phyloP scores from a whole-genome alignment of 1,140 invertebrate genomes.

The Campodea augens region DNA sequence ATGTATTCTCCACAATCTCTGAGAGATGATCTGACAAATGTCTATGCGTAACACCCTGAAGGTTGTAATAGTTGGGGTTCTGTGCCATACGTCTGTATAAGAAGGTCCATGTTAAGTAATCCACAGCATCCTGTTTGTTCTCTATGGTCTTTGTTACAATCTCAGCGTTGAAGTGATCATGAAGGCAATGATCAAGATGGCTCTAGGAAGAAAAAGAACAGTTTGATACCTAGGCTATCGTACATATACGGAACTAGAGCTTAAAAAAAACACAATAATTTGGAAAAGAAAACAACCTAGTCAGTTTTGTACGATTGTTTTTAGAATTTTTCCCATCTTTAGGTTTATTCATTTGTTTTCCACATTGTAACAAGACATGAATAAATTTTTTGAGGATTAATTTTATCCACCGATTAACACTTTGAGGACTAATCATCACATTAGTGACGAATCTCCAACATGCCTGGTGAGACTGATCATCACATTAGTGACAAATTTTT shows the following conservation, averaged over 20 bases:
- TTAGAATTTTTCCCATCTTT: too few relatives aligned
- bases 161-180: slow-evolving; percentile 99
- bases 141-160: slow-evolving; percentile 99
- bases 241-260: too few relatives aligned
- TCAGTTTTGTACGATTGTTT: background rate
- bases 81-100: slow-evolving; percentile 90
- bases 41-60: slow-evolving; percentile 88
- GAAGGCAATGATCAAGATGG: slow-evolving; percentile 87
- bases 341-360: too few relatives aligned
- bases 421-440: too few relatives aligned
- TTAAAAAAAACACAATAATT: background rate
- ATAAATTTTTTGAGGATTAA: too few relatives aligned
- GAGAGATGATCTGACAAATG: slow-evolving; percentile 97
- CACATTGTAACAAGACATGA: too few relatives aligned
- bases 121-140: slow-evolving; percentile 99
- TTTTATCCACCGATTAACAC: too few relatives aligned
- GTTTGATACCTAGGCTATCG: slow-evolving; percentile 1
- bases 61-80: slow-evolving; percentile 98
- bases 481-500: too few relatives aligned
- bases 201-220: slow-evolving; percentile 32
- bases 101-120: slow-evolving; percentile 99
- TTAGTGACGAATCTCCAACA: too few relatives aligned
- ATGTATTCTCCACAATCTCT: slow-evolving; percentile 90
- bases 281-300: background rate
- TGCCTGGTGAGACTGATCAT: too few relatives aligned